Evolutionary conservation across 2,113 vertebrate genomes (phyloP).

Genomic region (Suncus etruscus): DNA sequence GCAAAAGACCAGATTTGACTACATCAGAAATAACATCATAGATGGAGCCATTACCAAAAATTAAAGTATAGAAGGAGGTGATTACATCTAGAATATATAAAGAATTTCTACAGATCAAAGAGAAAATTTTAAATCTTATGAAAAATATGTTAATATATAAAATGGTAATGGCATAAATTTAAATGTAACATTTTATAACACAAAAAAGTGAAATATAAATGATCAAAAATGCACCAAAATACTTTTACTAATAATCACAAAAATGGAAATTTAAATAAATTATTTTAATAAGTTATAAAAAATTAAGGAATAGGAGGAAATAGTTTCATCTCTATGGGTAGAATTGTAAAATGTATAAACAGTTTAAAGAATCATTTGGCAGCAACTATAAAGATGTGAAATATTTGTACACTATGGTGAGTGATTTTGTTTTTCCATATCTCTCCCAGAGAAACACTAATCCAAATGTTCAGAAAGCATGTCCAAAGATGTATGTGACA

Average conservation of each 20-base stretch:
- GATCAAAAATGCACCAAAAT: background rate
- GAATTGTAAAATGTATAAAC: background rate
- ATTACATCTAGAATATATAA: conserved; percentile 68
- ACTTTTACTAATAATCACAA: background rate
- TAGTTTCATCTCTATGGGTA: background rate
- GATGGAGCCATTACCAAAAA: background rate
- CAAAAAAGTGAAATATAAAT: conserved; percentile 27
- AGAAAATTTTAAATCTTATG: background rate
- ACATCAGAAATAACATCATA: background rate
- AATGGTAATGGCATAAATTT: conserved; percentile 34
- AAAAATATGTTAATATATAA: conserved; percentile 37
- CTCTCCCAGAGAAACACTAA: background rate
- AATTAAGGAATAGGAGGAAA: background rate
- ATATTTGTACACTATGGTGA: background rate
- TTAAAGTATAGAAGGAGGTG: conserved; percentile 30
- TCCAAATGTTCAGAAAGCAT: background rate
- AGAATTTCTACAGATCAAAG: conserved; percentile 55
- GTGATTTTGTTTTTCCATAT: background rate
- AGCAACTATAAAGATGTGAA: background rate
- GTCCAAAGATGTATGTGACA: background rate
- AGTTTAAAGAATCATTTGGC: conserved; percentile 10
- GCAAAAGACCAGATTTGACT: conserved; percentile 20
- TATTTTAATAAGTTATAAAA: background rate
- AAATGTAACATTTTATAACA: background rate
- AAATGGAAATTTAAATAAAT: conserved; percentile 16